Evolutionary conservation across 2,113 vertebrate genomes (phyloP), one percentile per base, ranked within the genome.

Genomic region (Butorides virescens): DNA sequence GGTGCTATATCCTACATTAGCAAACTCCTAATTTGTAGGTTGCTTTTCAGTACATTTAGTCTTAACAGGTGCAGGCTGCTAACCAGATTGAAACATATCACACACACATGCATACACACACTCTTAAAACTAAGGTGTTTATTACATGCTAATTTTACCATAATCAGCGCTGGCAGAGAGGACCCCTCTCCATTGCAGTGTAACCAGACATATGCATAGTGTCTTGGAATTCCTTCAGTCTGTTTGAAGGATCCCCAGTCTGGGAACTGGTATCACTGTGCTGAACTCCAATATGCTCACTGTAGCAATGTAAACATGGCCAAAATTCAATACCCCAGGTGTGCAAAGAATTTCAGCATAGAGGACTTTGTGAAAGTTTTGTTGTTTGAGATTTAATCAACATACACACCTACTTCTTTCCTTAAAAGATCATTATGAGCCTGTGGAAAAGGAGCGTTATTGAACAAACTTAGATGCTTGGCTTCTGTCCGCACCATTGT

Each of bases 91-190:
- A 66, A 86, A 61, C 8, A 2, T 66, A 49, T 39, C 67, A 65
- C 16, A 19, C 61, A 37, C 34, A 50, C 42, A 34, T 7, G 46
- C 50, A 46, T 25, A n/a, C 20, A 65, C 56, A 56, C 55, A 62
- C 61, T 14, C 62, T 93, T 93, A 77, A 90, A 91, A 94, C 65
- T 84, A 36, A 94, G 68, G 58, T 88, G 55, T 94, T 94, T 97
- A 95, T 96, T 97, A 77, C 87, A 85, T 79, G 29, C 74, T 93
- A 50, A 73, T 89, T 93, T 93, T 78, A 89, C 59, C 75, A 84
- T 81, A 73, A 81, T 59, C 39, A 63, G 47, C 49, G 46, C 53
- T 72, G 77, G 76, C 50, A 81, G 67, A 95, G 75, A 78, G 70
- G 61, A 59, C 13, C 14, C 53, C 59, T 92, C 56, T 90, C 73